These are phyloP conservation scores for Oryzaephilus surinamensis DNA, from an alignment of 1,140 invertebrate genomes.

Conservation along the genomic window DNA sequence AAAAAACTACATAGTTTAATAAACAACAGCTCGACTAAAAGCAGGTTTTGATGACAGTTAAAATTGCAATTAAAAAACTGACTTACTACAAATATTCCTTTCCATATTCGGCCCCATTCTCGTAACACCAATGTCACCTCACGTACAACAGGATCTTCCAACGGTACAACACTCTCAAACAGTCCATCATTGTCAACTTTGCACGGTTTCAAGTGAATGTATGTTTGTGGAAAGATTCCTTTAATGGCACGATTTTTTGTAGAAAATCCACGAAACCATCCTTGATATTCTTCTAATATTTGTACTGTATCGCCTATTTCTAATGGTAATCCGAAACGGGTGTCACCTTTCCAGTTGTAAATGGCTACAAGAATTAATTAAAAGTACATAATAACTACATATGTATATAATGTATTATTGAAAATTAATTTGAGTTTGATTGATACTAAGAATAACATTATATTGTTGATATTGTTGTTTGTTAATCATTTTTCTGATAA, in stretches of 20 bases:
- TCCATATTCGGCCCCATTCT: conserved; percentile 91
- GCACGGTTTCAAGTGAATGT: conserved; percentile 64
- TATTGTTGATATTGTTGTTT: neutral
- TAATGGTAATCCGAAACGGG: conserved; percentile 65
- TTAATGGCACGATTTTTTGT: conserved; percentile 68
- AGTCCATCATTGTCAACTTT: conserved; percentile 65
- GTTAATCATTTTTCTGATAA: no score
- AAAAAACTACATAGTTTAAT: no score
- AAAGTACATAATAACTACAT: neutral
- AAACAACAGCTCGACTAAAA: no score
- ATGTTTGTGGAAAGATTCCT: conserved; percentile 76
- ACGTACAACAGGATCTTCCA: conserved; percentile 79
- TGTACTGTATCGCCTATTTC: conserved; percentile 87
- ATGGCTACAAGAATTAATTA: conserved; percentile 54
- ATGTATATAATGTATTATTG: neutral
- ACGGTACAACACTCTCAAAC: conserved; percentile 55
- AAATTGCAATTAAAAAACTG: no score
- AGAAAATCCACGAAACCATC: conserved; percentile 82
- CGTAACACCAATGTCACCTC: conserved; percentile 84
- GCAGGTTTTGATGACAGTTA: no score
- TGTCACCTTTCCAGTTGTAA: conserved; percentile 81
- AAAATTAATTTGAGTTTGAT: no score
- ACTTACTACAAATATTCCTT: conserved; percentile 75
- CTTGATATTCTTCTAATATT: conserved; percentile 78
- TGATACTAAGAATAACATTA: no score